phyloP scores from a whole-genome alignment of 2,888 invertebrate species.

The Dorcus hopei region DNA sequence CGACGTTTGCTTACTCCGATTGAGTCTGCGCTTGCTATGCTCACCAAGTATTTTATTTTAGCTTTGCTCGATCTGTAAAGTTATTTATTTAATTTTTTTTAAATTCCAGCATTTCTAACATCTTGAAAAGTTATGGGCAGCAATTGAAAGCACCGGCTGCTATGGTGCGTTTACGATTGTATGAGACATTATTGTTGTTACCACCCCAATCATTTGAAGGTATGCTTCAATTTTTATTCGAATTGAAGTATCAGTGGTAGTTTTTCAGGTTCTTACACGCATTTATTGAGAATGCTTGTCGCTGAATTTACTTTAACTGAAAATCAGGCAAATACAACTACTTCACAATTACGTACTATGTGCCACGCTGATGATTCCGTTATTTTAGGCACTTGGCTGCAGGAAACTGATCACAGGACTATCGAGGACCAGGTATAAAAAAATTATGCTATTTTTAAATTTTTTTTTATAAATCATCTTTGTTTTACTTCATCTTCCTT shows the following conservation, averaged over 20 bases:
- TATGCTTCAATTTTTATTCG: conserved; percentile 33
- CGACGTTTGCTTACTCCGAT: conserved; percentile 85
- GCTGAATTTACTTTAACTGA: conserved; percentile 95
- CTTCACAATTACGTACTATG: conserved; percentile 74
- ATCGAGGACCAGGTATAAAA: conserved; percentile 92
- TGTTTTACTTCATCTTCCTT: not conserved
- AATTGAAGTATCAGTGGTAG: not conserved
- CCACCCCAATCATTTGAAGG: conserved; percentile 80
- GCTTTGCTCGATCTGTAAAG: not conserved
- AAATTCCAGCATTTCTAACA: conserved; percentile 69
- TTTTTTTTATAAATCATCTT: not conserved
- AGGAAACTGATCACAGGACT: conserved; percentile 93
- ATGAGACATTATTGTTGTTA: conserved; percentile 77
- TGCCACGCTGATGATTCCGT: conserved; percentile 89
- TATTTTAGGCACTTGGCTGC: conserved; percentile 90
- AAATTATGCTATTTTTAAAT: not conserved
- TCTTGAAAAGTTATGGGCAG: conserved; percentile 85
- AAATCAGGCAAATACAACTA: conserved; percentile 88
- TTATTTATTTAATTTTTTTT: conserved; percentile 6
- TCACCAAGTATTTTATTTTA: conserved; percentile 72
- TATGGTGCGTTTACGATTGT: conserved; percentile 87
- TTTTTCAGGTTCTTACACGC: conserved; percentile 70
- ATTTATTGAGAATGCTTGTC: conserved; percentile 84
- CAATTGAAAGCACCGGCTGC: conserved; percentile 92
- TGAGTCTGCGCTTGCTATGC: conserved; percentile 92